Evolutionary conservation across 2,113 vertebrate species (phyloP), one percentile per base, ranked within the genome.

Genomic region (Sciurus niger): DNA sequence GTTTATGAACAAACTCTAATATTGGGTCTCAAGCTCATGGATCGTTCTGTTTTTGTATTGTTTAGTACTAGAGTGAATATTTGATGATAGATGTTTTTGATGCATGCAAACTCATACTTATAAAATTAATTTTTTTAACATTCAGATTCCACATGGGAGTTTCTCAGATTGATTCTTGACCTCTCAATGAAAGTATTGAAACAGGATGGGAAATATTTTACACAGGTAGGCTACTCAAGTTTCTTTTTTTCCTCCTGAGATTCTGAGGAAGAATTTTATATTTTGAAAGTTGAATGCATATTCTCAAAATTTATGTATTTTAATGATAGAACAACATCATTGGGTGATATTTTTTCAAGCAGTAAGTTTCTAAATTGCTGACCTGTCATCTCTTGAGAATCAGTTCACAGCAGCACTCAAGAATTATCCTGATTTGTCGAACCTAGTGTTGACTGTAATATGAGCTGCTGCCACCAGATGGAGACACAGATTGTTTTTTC

Each of bases 111-210:
- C 6, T 6, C 4, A 7, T 92, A 74, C 83, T 93, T 89, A 53
- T 51, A 70, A 78, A 84, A 67, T 24, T 53, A 67, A 63, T 14
- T 76, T 96, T 96, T 97, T 97, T 65, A 63, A 82, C 22, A 58
- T 98, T 87, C 91, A 99, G 99, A 99, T 98, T 99, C 99, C 9
- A 99, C 99, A 0, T 99, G 99, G 99, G 99, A 99, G 84, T 99
- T 99, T 98, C 98, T 99, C 48, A 99, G 99, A 90, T 99, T 99
- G 97, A 99, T 99, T 98, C 99, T 99, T 96, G 99, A 99, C 97
- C 99, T 99, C 96, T 99, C 99, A n/a, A 99, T 99, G 97, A 99
- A 99, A 98, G 99, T 99, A 89, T 98, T 99, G 98, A 99, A 99
- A 96, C 99, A 99, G 53, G 99, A 98, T 97, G 99, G 99, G 68